These are phyloP conservation scores for Trichoplusia ni DNA, from an alignment of 1,140 invertebrate genomes.

Conservation along the genomic window DNA sequence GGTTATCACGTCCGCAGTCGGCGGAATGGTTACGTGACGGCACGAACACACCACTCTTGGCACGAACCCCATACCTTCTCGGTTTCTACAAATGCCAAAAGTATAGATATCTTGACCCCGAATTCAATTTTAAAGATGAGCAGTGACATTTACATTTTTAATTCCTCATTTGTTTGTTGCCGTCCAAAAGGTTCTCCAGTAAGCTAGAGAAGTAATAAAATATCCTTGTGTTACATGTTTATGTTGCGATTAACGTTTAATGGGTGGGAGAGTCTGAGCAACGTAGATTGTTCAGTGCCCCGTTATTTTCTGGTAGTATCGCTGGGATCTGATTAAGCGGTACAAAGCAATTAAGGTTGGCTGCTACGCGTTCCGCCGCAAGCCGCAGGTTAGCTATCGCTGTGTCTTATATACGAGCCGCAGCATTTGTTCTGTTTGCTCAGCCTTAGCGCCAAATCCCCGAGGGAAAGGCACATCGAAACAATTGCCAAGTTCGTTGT, in stretches of 20 bases:
- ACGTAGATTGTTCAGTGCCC: background rate
- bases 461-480: background rate
- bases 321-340: background rate
- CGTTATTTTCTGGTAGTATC: background rate
- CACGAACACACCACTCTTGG: conserved; percentile 96
- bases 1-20: conserved; percentile 36
- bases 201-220: too few relatives aligned
- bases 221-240: too few relatives aligned
- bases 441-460: background rate
- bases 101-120: conserved; percentile 19
- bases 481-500: background rate
- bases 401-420: background rate
- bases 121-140: background rate
- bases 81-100: conserved; percentile 1
- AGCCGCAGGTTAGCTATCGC: background rate
- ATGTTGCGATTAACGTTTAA: too few relatives aligned
- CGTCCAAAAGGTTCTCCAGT: too few relatives aligned
- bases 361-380: background rate
- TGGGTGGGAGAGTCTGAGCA: background rate
- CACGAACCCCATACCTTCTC: conserved; percentile 66
- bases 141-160: background rate
- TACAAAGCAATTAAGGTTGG: background rate
- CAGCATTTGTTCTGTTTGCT: background rate
- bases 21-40: conserved; percentile 52
- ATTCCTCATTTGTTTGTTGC: background rate